Evolutionary conservation across 2,113 vertebrate species (phyloP).

Genomic region (Hiodon alosoides): DNA sequence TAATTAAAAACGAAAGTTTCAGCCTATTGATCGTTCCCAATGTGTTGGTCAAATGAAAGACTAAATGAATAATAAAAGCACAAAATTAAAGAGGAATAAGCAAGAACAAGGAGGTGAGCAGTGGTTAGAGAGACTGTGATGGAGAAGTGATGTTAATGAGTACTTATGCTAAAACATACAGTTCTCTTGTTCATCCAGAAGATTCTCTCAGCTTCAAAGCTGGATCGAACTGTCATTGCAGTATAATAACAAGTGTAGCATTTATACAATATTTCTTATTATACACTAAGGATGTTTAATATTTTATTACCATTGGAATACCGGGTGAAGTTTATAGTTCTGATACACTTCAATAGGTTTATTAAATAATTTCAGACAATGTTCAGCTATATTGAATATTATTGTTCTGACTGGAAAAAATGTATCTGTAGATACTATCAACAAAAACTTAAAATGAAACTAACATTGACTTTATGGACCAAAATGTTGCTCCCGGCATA

Average conservation of each 20-base stretch:
- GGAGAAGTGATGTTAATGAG: constrained; percentile 29
- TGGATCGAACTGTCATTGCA: neutral
- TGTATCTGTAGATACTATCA: too few species aligned
- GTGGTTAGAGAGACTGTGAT: constrained; percentile 35
- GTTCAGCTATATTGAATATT: too few species aligned
- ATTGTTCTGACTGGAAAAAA: too few species aligned
- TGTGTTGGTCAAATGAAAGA: constrained; percentile 47
- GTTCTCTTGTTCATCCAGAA: neutral
- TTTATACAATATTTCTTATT: neutral
- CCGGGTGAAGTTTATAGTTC: too few species aligned
- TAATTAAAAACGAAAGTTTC: constrained; percentile 45
- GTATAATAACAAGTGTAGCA: neutral
- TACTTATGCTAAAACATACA: neutral
- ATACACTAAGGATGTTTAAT: too few species aligned
- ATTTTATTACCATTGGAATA: too few species aligned
- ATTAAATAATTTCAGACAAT: too few species aligned
- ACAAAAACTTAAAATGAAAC: too few species aligned
- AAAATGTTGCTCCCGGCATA: too few species aligned
- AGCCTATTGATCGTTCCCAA: constrained; percentile 27
- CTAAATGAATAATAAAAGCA: constrained; percentile 53
- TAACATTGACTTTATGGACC: too few species aligned
- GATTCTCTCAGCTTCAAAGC: neutral
- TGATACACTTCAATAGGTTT: too few species aligned
- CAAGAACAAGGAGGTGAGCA: constrained; percentile 25
- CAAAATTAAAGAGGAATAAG: constrained; percentile 46